phyloP scores from a whole-genome alignment of 2,888 invertebrate genomes.

The Leuctra nigra region DNA sequence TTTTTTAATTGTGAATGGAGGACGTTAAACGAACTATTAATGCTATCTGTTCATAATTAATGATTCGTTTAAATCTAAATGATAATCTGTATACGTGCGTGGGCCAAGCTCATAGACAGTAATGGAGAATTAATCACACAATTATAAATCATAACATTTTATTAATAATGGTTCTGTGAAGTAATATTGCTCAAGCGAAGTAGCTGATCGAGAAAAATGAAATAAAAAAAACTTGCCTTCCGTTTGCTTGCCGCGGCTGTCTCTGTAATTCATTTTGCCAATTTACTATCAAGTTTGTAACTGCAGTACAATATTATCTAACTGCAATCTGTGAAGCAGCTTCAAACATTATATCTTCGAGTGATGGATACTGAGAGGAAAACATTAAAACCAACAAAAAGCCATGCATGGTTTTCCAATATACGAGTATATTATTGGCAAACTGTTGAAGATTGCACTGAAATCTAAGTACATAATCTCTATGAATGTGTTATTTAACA shows the following conservation, averaged over 20 bases:
- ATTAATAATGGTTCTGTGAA: background rate
- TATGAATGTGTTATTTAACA: too few relatives aligned
- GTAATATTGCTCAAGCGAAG: background rate
- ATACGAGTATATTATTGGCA: too few relatives aligned
- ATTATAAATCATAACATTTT: background rate
- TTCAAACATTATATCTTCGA: too few relatives aligned
- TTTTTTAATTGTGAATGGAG: too few relatives aligned
- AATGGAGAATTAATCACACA: background rate
- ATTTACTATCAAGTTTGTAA: background rate
- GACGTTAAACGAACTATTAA: too few relatives aligned
- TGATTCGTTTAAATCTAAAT: conserved; percentile 2
- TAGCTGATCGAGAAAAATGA: conserved; percentile 3
- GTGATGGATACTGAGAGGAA: conserved; percentile 9
- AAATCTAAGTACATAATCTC: too few relatives aligned
- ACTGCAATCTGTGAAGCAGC: conserved; percentile 11
- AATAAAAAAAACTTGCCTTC: conserved; percentile 12
- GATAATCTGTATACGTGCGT: conserved; percentile 7
- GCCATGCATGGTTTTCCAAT: too few relatives aligned
- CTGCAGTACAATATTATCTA: conserved; percentile 1
- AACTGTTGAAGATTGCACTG: too few relatives aligned
- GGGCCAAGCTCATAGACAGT: background rate
- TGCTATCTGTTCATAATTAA: background rate
- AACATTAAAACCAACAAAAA: conserved; percentile 12
- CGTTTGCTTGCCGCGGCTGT: background rate
- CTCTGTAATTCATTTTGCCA: conserved; percentile 2